These are phyloP conservation scores for Epistrophe eligans DNA, from an alignment of 2,888 invertebrate genomes.

Conservation along the genomic window DNA sequence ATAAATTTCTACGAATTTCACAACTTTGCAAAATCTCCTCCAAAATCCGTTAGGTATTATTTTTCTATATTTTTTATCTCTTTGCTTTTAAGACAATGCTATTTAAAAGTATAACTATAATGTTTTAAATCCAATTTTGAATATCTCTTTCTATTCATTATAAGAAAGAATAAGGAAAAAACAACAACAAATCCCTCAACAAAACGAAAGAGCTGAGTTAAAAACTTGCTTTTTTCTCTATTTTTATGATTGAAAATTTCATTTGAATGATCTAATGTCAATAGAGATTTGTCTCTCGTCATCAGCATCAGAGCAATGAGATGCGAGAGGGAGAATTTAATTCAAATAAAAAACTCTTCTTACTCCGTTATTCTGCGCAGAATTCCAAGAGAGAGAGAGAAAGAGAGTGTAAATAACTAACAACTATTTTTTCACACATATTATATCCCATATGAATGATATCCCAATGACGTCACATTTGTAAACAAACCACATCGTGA, in stretches of 20 bases:
- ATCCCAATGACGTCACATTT: constrained; percentile 64
- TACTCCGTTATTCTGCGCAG: constrained; percentile 54
- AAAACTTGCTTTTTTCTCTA: constrained; percentile 26
- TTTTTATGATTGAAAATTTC: neutral
- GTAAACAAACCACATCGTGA: constrained; percentile 63
- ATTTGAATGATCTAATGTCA: constrained; percentile 13
- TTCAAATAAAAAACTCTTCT: constrained; percentile 19
- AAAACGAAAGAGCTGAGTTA: constrained; percentile 21
- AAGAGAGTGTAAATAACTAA: constrained; percentile 13
- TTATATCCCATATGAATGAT: constrained; percentile 29
- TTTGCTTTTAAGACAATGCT: neutral
- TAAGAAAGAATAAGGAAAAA: neutral
- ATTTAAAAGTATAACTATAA: neutral
- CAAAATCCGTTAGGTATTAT: neutral
- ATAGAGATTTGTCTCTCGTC: neutral
- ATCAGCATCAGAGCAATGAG: neutral
- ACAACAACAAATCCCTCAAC: neutral
- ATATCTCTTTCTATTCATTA: neutral
- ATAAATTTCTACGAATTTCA: constrained; percentile 16
- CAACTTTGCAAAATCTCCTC: constrained; percentile 23
- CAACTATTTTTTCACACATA: constrained; percentile 29
- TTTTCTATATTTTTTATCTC: neutral
- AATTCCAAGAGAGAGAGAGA: constrained; percentile 49
- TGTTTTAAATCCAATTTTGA: constrained; percentile 10
- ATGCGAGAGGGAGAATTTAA: constrained; percentile 13